Evolutionary conservation across 2,113 vertebrate species (phyloP).

Genomic region (Cettia cetti): DNA sequence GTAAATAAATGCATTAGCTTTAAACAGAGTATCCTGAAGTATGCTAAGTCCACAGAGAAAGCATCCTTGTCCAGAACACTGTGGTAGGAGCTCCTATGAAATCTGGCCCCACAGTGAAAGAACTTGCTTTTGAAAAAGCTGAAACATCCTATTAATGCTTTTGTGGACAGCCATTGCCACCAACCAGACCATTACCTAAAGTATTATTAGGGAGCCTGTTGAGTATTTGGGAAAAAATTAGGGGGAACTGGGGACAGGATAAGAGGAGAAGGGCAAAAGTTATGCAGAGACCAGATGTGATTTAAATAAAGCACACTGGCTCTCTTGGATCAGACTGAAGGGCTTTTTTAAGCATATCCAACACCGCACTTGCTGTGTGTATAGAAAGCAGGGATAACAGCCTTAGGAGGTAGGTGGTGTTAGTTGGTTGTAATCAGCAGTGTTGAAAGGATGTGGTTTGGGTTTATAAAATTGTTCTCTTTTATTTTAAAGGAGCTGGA

Average conservation of each 20-base stretch:
- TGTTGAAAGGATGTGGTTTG: not conserved
- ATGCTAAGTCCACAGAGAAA: not conserved
- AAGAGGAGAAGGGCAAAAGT: not conserved
- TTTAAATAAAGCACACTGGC: not conserved
- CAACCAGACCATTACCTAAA: not conserved
- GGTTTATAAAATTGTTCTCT: not conserved
- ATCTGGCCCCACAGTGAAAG: not conserved
- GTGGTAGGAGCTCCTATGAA: not conserved
- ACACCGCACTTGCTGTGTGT: not conserved
- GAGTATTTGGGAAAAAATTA: not conserved
- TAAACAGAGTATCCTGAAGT: not conserved
- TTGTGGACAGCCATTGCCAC: not conserved
- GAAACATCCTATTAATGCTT: not conserved
- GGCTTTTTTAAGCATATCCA: not conserved
- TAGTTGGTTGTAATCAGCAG: not conserved
- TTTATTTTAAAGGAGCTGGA: conserved; percentile 85
- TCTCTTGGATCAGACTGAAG: not conserved
- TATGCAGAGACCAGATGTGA: not conserved
- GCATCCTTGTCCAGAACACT: not conserved
- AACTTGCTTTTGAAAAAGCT: not conserved
- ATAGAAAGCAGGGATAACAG: not conserved
- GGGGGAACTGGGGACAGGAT: not conserved
- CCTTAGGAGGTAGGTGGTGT: not conserved
- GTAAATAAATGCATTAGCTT: not conserved
- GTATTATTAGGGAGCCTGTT: not conserved